Percentiles rank a stretch among this genome's conserved stretches.
These are phyloP conservation scores for Crenichthys baileyi DNA, from an alignment of 2,797 vertebrate genomes.

Conservation along the genomic window DNA sequence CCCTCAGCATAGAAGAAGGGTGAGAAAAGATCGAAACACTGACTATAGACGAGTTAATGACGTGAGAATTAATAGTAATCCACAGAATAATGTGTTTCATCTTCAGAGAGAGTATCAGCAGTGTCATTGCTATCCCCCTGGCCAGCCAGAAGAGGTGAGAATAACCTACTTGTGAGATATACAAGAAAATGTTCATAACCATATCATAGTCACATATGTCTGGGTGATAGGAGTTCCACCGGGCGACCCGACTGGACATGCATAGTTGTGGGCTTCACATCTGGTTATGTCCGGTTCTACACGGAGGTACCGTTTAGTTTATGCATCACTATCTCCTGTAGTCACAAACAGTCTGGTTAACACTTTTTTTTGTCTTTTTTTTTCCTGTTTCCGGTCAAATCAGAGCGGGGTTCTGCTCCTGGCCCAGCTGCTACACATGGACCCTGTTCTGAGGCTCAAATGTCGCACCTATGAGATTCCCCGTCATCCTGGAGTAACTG, in stretches of 20 bases:
- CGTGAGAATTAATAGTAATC: not conserved
- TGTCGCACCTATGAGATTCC: slow-evolving; percentile 98
- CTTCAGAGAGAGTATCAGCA: slow-evolving; percentile 90
- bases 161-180: not conserved
- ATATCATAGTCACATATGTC: not conserved
- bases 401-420: slow-evolving; percentile 94
- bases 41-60: not conserved
- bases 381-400: not conserved
- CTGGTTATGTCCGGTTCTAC: slow-evolving; percentile 96
- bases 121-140: slow-evolving; percentile 91
- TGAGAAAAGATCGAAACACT: slow-evolving; percentile 62
- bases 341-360: not conserved
- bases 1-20: slow-evolving; percentile 90
- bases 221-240: slow-evolving; percentile 89
- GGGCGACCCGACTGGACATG: slow-evolving; percentile 98
- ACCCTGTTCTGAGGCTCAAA: slow-evolving; percentile 91
- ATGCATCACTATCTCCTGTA: not conserved
- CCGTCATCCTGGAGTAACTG: slow-evolving; percentile 92
- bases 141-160: slow-evolving; percentile 97
- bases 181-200: not conserved
- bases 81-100: slow-evolving; percentile 29
- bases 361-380: not conserved
- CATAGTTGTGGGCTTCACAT: slow-evolving; percentile 94
- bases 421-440: slow-evolving; percentile 94
- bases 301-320: slow-evolving; percentile 86